Evolutionary conservation across 2,888 invertebrate genomes (phyloP).

Genomic region (Drosophila setosimentum): DNA sequence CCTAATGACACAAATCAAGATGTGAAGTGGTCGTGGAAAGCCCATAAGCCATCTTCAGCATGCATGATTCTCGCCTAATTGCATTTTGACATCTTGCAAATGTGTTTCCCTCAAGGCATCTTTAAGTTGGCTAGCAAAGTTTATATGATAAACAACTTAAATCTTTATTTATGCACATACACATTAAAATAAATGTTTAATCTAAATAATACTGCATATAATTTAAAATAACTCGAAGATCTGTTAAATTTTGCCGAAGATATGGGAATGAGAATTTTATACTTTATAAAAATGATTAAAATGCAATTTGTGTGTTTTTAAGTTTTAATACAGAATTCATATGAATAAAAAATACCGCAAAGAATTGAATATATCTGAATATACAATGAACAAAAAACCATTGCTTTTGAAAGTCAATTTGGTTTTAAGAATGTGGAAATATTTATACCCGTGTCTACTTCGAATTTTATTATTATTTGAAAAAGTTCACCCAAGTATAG

Average conservation of each 20-base stretch:
- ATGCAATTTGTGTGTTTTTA: rapidly evolving
- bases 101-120: conserved; percentile 10
- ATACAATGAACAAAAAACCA: neutral
- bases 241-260: neutral
- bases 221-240: neutral
- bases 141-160: neutral
- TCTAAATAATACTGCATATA: neutral
- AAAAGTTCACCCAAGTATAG: neutral
- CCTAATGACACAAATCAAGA: conserved; percentile 43
- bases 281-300: neutral
- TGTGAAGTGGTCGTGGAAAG: conserved; percentile 1
- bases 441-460: neutral
- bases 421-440: neutral
- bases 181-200: neutral
- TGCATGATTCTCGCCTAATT: conserved; percentile 42
- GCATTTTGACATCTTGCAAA: conserved; percentile 39
- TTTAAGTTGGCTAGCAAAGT: neutral
- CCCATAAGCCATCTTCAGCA: neutral
- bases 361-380: neutral
- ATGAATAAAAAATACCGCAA: neutral
- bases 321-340: neutral
- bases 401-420: neutral
- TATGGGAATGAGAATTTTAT: neutral
- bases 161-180: neutral
- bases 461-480: neutral